phyloP scores from a whole-genome alignment of 23 tunicate genomes.

The Botrylloides violaceus region DNA sequence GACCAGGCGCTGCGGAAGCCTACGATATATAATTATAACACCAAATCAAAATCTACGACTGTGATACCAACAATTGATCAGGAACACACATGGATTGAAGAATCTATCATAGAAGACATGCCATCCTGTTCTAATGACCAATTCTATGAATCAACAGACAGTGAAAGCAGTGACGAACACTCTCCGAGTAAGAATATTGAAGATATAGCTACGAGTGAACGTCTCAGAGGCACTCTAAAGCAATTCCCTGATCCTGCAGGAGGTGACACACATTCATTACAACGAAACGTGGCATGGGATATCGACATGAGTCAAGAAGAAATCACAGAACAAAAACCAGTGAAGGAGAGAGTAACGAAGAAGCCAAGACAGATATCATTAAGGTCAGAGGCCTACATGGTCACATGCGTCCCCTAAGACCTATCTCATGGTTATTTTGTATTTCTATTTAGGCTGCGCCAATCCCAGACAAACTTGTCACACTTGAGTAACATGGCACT shows the following conservation, averaged over 20 bases:
- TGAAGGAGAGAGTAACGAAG: no score
- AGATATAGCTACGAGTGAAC: neutral
- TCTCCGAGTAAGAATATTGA: neutral
- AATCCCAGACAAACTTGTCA: neutral
- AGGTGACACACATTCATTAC: neutral
- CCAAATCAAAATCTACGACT: neutral
- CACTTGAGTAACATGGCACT: conserved; percentile 1
- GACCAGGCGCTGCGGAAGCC: neutral
- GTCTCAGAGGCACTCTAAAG: neutral
- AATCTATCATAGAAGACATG: conserved; percentile 1
- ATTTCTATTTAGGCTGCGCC: no score
- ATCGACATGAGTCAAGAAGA: neutral
- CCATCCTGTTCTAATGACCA: neutral
- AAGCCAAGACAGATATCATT: no score
- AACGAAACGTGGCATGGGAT: conserved; percentile 1
- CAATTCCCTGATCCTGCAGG: conserved; percentile 18
- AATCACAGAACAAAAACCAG: no score
- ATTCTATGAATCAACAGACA: neutral
- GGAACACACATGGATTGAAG: neutral
- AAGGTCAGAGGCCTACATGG: no score
- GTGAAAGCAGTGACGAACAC: neutral
- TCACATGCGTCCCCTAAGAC: no score
- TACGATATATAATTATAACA: neutral
- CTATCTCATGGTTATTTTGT: no score
- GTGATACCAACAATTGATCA: neutral